These are phyloP conservation scores for Acipenser transmontanus DNA, from an alignment of 2,797 vertebrate genomes.

Conservation along the genomic window DNA sequence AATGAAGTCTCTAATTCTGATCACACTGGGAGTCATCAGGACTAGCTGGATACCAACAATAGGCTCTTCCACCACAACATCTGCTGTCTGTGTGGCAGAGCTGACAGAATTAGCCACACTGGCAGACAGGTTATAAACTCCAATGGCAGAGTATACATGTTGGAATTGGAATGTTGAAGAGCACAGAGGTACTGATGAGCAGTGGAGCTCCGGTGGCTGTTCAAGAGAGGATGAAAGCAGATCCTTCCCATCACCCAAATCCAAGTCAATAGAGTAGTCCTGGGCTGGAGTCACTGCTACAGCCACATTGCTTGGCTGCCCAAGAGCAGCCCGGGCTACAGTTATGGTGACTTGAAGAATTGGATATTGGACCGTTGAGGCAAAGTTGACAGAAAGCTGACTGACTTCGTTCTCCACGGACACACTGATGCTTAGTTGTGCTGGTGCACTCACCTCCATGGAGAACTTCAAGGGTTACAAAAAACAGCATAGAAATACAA, in stretches of 20 bases:
- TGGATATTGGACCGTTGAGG: slow-evolving; percentile 10
- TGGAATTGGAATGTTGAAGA: slow-evolving; percentile 12
- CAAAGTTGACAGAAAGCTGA: neutral
- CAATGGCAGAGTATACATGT: neutral
- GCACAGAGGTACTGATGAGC: slow-evolving; percentile 9
- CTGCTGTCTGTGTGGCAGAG: neutral
- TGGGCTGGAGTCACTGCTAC: neutral
- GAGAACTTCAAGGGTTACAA: slow-evolving; percentile 7
- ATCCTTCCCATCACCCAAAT: slow-evolving; percentile 1
- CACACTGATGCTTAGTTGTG: slow-evolving; percentile 17
- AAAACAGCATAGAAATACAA: too few relatives aligned
- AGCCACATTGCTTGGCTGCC: neutral
- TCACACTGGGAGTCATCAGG: slow-evolving; percentile 13
- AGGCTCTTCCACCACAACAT: neutral
- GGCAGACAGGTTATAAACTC: neutral
- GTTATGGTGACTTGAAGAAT: neutral
- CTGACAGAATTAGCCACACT: neutral
- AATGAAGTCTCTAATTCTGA: neutral
- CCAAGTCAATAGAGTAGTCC: slow-evolving; percentile 1
- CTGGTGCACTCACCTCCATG: slow-evolving; percentile 16
- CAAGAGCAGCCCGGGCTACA: neutral
- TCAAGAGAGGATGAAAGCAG: neutral
- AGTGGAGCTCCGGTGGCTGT: neutral
- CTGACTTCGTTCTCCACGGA: slow-evolving; percentile 18
- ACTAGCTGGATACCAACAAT: slow-evolving; percentile 1